A percentile compares a stretch with the other conserved stretches of the same genome.
Conservation (phyloP, 2,888 invertebrate species). For the Salpingus planirostris region DNA sequence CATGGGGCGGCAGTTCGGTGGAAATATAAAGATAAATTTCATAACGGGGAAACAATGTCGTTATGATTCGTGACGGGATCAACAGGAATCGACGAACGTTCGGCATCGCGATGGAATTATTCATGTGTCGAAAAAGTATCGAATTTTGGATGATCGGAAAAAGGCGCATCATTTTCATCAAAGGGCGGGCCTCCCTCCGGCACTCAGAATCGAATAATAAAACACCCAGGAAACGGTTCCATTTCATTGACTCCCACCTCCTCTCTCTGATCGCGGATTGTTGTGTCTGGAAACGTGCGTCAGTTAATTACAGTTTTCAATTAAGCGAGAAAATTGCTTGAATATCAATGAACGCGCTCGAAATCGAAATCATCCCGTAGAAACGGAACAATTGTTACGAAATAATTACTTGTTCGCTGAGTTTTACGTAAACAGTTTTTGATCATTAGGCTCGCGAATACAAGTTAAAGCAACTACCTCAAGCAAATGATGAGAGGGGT, state of each 20-base stretch:
- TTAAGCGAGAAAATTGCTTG: conserved; percentile 8
- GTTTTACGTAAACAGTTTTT: conserved; percentile 7
- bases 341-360: conserved; percentile 7
- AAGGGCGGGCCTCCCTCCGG: too few species aligned
- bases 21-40: too few species aligned
- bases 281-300: background rate
- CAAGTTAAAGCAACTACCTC: too few species aligned
- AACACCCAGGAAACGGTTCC: too few species aligned
- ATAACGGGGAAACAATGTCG: conserved; percentile 1
- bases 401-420: conserved; percentile 7
- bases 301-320: conserved; percentile 8
- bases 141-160: too few species aligned
- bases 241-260: too few species aligned
- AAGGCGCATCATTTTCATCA: too few species aligned
- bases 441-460: conserved; percentile 7
- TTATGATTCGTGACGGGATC: background rate
- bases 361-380: background rate
- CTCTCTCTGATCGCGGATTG: too few species aligned
- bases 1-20: too few species aligned
- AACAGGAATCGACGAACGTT: background rate
- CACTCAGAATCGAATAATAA: too few species aligned
- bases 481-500: too few species aligned
- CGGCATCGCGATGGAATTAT: background rate
- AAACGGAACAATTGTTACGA: conserved; percentile 5
- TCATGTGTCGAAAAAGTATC: background rate